Evolutionary conservation across 2,113 vertebrate genomes (phyloP), one percentile per base, ranked within the genome.

Genomic region (Poicephalus meyeri): DNA sequence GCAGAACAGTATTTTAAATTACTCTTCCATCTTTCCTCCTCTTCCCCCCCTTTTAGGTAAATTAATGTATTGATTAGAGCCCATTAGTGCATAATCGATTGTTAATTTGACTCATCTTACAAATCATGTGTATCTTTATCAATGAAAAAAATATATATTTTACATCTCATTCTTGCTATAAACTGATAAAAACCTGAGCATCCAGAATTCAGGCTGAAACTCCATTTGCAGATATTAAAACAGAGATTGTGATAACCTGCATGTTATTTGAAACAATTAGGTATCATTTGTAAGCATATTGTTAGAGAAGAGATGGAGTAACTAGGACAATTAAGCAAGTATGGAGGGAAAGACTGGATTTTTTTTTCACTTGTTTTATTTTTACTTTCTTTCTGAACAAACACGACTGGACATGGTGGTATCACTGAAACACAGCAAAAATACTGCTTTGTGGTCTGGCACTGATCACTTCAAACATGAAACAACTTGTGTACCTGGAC

Each of bases 81-180:
- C 97, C 96, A 97, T 98, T 97, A 98, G 97, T 68, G 94, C 89
- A 84, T 98, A 98, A 98, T 97, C 86, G 85, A 98, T 98, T 98
- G 98, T 98, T 98, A 98, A 98, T 98, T 97, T 97, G 97, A 97
- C 95, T 98, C 87, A 89, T 96, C 95, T 97, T 97, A 95, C 97
- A 98, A 98, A 98, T 98, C 97, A 97, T 91, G 95, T 97, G 97
- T 98, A 98, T 97, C 95, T 96, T 91, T 93, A 78, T 91, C 95
- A 91, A 96, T 97, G 85, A 97, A 98, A 97, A 98, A 92, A n/a
- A 96, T 29, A 91, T 35, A 44, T 95, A 95, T 95, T 35, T 76
- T 41, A 44, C 46, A 81, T 97, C 87, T 96, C 52, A 60, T 93
- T 97, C 93, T 88, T 88, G 95, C 71, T 42, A 91, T 80, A 94